Base-by-base conservation (phyloP, 2,888 invertebrate species). In the Pollenia angustigena region DNA sequence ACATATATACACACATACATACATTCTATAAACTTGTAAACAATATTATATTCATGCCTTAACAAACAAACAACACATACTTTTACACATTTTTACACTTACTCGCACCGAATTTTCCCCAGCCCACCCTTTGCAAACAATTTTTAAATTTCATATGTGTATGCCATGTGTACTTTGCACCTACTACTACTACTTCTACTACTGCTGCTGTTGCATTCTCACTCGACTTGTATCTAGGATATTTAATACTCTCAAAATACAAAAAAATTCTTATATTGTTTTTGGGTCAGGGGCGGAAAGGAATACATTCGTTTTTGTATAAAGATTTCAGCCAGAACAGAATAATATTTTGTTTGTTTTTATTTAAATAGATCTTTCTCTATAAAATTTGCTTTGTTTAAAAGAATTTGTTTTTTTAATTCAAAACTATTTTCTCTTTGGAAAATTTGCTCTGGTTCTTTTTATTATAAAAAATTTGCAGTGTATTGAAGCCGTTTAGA, bases 101-200 rank as follows among this genome's bases (percentile, higher is more conserved):
- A 60, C 40, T 40, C 44, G 18, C 8, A 40, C 12, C 40, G 16
- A 12, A 66, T 23, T 14, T 18, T 11, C 48, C 23, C 48, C 11
- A 23, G 12, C 23, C 23, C 10, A 18, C 54, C 16, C n/a, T 56
- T 2, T 23, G 18, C 23, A 71, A 79, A 69, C 32, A 66, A 75
- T 42, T 46, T 50, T 66, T 14, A 72, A 78, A 79, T 78, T 83
- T 64, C 16, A 58, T 84, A 66, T 72, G 72, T 83, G 83, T 48
- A 60, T 72, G 44, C 16, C n/a, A 23, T 71, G 52, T 16, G 44
- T n/a, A 18, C 23, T 16, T 9, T 3, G 12, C 58, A 52, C 14
- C 42, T 44, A 32, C 40, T 54, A 32, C 42, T 32, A 2, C 23
- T 23, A 23, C 23, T 23, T 1, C 18, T n/a, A n/a, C n/a, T n/a